Base-by-base conservation (phyloP, 1,140 invertebrate species). In the Hormaphis cornu region DNA sequence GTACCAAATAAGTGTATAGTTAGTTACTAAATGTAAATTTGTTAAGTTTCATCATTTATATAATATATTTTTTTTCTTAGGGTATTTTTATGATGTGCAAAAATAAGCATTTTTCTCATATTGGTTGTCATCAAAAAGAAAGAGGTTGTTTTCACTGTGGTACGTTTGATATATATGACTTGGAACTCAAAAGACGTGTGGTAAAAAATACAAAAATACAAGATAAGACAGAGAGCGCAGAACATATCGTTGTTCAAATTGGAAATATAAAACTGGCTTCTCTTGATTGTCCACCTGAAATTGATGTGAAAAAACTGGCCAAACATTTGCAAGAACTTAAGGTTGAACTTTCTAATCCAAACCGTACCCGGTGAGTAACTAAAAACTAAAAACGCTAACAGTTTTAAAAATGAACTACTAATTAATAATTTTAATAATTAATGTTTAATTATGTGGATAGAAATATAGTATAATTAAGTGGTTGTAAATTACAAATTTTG, bases 31-130 rank as follows among this genome's bases (percentile, higher is more conserved):
- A 3, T 50, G 10, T 48, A 50, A 24, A 37, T 22, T n/a, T 58
- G 24, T 42, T 42, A 40, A 9, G 9, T 4, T 6, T 6, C 16
- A 18, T 8, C 5, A 8, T 24, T 12, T 30, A 20, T 30, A n/a
- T 40, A n/a, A 24, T 56, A 14, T 24, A 35, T 10, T 35, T 30
- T 12, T 44, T 54, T 56, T 53, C 1, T 12, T 46, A 69, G 66
- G 48, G 66, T 8, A 53, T 56, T 54, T 69, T 69, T 50, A 66
- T 66, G 61, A 48, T 66, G 61, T 66, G 61, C n/a, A 66, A 66
- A 46, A 66, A 66, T 66, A 48, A 48, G n/a, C 61, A 66, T 35
- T 66, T 66, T 48, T 66, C 30, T 7, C 61, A 66, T 16, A 66
- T 66, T 35, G 61, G 61, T 48, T 66, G 61, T 16, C 44, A 66